Evolutionary conservation across 2,888 invertebrate species (phyloP).

Genomic region (Tillus elongatus): DNA sequence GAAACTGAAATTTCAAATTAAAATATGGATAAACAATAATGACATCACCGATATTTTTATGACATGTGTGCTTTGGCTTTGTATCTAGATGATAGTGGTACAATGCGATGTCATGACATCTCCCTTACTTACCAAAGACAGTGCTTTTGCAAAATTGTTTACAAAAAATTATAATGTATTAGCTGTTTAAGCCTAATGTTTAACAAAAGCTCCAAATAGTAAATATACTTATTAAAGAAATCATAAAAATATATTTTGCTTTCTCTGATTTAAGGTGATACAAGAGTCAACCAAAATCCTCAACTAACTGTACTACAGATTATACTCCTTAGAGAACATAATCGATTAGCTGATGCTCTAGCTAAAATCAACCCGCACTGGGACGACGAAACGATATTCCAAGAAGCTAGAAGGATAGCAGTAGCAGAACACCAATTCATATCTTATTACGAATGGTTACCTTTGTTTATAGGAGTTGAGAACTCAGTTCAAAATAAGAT

Average conservation of each 20-base stretch:
- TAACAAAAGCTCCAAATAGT: no score
- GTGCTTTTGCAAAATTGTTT: no score
- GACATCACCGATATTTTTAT: no score
- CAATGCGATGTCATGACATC: no score
- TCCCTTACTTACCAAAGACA: no score
- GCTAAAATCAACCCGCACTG: slow-evolving; percentile 62
- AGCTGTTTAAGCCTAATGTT: no score
- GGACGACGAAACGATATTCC: slow-evolving; percentile 64
- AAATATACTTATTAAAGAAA: no score
- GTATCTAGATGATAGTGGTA: no score
- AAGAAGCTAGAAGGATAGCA: slow-evolving; percentile 61
- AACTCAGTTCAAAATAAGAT: slow-evolving; percentile 55
- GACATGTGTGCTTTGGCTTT: no score
- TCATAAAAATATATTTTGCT: background rate
- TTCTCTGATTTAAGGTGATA: slow-evolving; percentile 49
- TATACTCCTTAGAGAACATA: slow-evolving; percentile 62
- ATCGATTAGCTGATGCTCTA: slow-evolving; percentile 56
- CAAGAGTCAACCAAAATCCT: slow-evolving; percentile 62
- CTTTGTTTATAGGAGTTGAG: slow-evolving; percentile 59
- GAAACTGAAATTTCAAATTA: background rate
- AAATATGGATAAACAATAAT: no score
- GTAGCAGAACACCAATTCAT: slow-evolving; percentile 65
- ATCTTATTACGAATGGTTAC: slow-evolving; percentile 69
- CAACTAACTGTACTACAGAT: slow-evolving; percentile 62
- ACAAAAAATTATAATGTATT: no score